A percentile compares a stretch with the other conserved stretches of the same genome.
These are phyloP conservation scores for Dinomys branickii DNA, from an alignment of 2,113 vertebrate genomes.

Conservation along the genomic window DNA sequence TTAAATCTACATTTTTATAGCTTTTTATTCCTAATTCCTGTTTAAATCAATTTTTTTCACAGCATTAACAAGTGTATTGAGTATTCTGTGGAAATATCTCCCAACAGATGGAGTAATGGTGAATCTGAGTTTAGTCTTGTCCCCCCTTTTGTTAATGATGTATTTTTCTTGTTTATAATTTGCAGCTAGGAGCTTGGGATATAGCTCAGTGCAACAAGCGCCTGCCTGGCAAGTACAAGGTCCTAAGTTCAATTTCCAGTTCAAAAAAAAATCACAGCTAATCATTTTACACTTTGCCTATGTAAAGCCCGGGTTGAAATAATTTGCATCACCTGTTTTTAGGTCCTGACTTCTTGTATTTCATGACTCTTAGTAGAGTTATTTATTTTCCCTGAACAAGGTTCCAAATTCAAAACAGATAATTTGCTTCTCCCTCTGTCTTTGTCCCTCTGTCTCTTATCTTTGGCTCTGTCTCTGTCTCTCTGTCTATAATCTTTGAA, in stretches of 20 bases:
- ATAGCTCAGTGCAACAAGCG: too few relatives aligned
- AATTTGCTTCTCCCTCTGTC: not conserved
- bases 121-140: not conserved
- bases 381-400: not conserved
- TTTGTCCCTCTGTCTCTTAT: not conserved
- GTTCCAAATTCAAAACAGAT: not conserved
- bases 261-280: not conserved
- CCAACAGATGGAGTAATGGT: not conserved
- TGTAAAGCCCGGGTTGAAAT: not conserved
- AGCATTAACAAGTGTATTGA: not conserved
- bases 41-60: not conserved
- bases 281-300: not conserved
- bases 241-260: too few relatives aligned
- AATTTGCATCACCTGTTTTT: not conserved
- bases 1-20: not conserved
- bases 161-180: not conserved
- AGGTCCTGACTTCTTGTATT: not conserved
- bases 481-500: not conserved
- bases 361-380: not conserved
- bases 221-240: too few relatives aligned
- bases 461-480: too few relatives aligned
- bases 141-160: not conserved
- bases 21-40: not conserved
- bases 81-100: not conserved
- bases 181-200: not conserved